Evolutionary conservation across 2,797 vertebrate species (phyloP), one percentile per base, ranked within the genome.

Genomic region (Leptoclinus maculatus): DNA sequence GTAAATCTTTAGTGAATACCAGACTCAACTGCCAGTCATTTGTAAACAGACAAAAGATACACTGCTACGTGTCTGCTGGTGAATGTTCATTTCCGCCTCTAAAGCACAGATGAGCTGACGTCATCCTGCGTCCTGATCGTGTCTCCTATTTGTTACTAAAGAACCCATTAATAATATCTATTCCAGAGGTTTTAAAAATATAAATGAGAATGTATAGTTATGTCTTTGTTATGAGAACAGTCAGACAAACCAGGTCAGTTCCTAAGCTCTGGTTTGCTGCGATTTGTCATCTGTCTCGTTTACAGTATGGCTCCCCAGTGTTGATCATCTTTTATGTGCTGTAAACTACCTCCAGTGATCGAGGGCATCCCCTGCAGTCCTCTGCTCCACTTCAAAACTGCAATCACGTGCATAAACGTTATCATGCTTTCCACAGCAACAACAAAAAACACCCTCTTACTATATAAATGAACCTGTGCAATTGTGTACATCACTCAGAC

Each of bases 321-420:
- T 78, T 72, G 71, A 84, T 82, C 51, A 72, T 82, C n/a, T 74
- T 81, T 85, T 75, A 81, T 67, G 64, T 74, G 25, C 47, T 85
- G n/a, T 71, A 59, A 83, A 74, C 75, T 67, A 25, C 53, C 19
- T 60, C 62, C 32, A 53, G 63, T 8, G 49, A 43, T 66, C 49
- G 58, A n/a, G 49, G 32, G 43, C 38, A 72, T 57, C 36, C 27
- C 45, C 49, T 66, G 39, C 6, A 66, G 63, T 58, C 65, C 14
- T 83, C 83, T 83, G 78, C 74, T 60, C 47, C 74, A 23, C 71
- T 21, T 80, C 71, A 71, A 45, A 67, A 57, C 5, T 39, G 27
- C 43, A 77, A 41, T 66, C 47, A 74, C 3, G 9, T 74, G 59
- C 56, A 43, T 11, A 10, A 12, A 71, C 3, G 14, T 65, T 71